Percentiles rank a stretch among this genome's conserved stretches.
phyloP scores from a whole-genome alignment of 2,888 invertebrate genomes.

The Apantesis nais region DNA sequence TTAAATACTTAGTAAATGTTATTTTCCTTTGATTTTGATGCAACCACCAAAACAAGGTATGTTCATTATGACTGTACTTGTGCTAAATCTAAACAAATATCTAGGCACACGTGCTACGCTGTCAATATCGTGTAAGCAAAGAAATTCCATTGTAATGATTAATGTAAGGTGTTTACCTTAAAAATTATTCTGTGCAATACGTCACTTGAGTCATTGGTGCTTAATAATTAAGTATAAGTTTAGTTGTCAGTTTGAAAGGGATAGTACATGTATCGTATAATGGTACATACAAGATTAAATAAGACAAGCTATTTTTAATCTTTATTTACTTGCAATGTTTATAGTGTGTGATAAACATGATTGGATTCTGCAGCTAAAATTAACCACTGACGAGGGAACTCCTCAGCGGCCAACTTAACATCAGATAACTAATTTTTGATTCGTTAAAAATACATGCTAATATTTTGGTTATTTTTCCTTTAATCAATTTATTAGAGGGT shows the following conservation, averaged over 20 bases:
- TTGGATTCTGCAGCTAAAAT: no score
- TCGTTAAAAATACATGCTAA: no score
- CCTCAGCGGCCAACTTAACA: background rate
- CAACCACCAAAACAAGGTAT: slow-evolving; percentile 21
- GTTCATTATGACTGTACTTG: slow-evolving; percentile 29
- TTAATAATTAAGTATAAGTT: background rate
- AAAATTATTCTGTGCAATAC: slow-evolving; percentile 33
- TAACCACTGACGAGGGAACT: no score
- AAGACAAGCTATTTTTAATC: background rate
- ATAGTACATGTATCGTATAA: no score
- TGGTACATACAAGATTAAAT: background rate
- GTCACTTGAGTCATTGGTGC: slow-evolving; percentile 29
- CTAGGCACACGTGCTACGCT: slow-evolving; percentile 30
- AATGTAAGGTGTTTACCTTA: slow-evolving; percentile 25
- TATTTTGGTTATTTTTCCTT: background rate
- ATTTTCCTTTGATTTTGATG: no score
- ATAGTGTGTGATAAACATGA: no score
- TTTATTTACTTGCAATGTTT: no score
- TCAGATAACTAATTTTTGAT: no score
- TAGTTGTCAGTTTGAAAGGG: no score
- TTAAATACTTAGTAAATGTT: no score
- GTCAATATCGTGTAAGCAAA: slow-evolving; percentile 42
- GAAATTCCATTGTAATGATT: slow-evolving; percentile 35
- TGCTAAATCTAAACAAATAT: slow-evolving; percentile 40
- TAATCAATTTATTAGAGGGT: background rate